Evolutionary conservation across 2,888 invertebrate genomes (phyloP), one percentile per base, ranked within the genome.

Genomic region (Neocrepidodera transversa): DNA sequence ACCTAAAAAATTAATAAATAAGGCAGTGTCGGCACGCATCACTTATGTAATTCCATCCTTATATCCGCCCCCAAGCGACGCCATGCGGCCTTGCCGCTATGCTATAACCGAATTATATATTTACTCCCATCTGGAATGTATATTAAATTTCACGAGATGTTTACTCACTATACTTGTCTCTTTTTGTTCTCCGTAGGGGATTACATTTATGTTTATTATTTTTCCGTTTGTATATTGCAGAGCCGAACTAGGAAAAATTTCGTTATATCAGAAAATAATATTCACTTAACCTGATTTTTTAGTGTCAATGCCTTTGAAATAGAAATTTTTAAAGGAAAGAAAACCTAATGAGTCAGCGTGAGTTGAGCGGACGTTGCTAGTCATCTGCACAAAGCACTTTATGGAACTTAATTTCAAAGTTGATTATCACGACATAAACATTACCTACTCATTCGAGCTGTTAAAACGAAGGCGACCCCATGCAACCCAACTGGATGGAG

Each of bases 121-220:
- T 28, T 28, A 55, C 48, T 56, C 42, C 49, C 56, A 49, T 49
- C 49, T 56, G 49, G 42, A 40, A 49, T 56, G 45, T 48, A 14
- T 56, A 56, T 56, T 49, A 49, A 56, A 49, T 56, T 55, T 55
- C 55, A 47, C 49, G 42, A 42, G 49, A 56, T 56, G 49, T 56
- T 56, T 49, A 49, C 23, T 48, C 40, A 48, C 23, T 47, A 7
- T 5, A 16, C 14, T 10, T 40, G 16, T 40, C 10, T 40, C 17
- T 18, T 14, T 40, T 16, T 10, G 10, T 40, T 40, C 17, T 35
- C 35, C 8, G n/a, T 11, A 13, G n/a, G n/a, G 35, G 13, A 40
- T 17, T 18, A 40, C 18, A 7, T 10, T 40, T 40, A 7, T 17
- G 23, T n/a, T n/a, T 42, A 8, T 42, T 13, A 11, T 18, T 40